Percentiles rank a stretch among this genome's conserved stretches.
Conservation (phyloP, 2,113 vertebrate species). For the Bufo bufo region DNA sequence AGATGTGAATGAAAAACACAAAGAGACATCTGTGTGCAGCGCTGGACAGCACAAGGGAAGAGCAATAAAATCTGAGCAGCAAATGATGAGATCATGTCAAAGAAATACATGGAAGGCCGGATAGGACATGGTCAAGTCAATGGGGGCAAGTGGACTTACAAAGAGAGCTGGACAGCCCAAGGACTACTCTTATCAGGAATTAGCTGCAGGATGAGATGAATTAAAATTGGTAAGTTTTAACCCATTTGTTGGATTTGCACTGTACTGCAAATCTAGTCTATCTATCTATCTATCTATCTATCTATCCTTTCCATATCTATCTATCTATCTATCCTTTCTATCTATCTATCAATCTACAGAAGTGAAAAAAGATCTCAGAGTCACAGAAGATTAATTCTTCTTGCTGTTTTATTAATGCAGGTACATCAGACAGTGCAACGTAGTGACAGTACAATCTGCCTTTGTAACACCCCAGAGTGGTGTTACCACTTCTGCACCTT, state of each 20-base stretch:
- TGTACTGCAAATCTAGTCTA: not conserved
- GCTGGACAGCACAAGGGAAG: constrained; percentile 61
- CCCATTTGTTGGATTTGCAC: not conserved
- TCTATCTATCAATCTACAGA: no score
- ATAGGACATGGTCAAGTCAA: constrained; percentile 38
- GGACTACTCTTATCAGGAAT: not conserved
- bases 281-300: not conserved
- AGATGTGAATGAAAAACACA: constrained; percentile 62
- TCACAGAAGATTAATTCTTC: no score
- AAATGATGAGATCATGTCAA: constrained; percentile 65
- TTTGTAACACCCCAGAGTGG: no score
- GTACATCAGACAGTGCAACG: no score
- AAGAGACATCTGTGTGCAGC: constrained; percentile 68
- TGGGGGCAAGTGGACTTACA: not conserved
- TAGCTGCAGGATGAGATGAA: not conserved
- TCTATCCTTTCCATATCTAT: no score
- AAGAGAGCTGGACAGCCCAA: not conserved
- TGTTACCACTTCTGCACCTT: no score
- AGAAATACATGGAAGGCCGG: constrained; percentile 58
- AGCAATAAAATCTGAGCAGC: constrained; percentile 62
- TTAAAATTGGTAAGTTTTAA: not conserved
- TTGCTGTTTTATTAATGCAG: no score
- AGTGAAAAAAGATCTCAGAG: no score
- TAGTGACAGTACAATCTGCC: no score
- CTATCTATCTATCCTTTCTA: no score